These are phyloP conservation scores for Carassius gibelio DNA, from an alignment of 2,113 vertebrate species.

Conservation along the genomic window DNA sequence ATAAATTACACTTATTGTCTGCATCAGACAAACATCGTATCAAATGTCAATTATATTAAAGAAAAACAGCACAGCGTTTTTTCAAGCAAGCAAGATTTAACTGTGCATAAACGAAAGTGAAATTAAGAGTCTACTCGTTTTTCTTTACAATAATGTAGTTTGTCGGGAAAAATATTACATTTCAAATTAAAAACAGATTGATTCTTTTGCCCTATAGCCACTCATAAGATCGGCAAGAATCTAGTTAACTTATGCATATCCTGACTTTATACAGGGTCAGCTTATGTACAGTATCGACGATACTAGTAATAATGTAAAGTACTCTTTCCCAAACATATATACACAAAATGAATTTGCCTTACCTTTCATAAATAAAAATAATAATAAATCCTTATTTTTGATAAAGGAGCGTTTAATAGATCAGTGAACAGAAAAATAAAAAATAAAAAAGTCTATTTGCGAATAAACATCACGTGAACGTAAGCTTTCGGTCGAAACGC, in stretches of 20 bases:
- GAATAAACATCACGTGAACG: background rate
- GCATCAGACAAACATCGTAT: background rate
- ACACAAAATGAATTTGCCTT: background rate
- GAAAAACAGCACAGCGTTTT: background rate
- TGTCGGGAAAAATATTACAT: background rate
- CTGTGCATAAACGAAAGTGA: conserved; percentile 12
- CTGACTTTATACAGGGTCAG: background rate
- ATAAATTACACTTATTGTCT: background rate
- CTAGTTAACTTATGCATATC: too few species aligned
- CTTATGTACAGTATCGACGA: background rate
- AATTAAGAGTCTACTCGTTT: background rate
- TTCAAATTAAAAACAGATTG: background rate
- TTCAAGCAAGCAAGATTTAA: background rate
- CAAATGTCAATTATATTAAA: background rate
- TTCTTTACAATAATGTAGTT: background rate
- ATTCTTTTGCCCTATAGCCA: background rate
- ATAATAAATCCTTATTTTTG: background rate
- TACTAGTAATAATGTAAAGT: background rate
- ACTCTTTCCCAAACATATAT: background rate
- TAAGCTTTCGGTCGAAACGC: background rate
- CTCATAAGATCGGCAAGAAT: background rate
- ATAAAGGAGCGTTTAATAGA: background rate
- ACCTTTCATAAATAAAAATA: background rate
- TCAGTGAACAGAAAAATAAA: background rate
- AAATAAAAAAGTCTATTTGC: background rate